Evolutionary conservation across 1,140 invertebrate genomes (phyloP).

Genomic region (Diploscapter pachys): DNA sequence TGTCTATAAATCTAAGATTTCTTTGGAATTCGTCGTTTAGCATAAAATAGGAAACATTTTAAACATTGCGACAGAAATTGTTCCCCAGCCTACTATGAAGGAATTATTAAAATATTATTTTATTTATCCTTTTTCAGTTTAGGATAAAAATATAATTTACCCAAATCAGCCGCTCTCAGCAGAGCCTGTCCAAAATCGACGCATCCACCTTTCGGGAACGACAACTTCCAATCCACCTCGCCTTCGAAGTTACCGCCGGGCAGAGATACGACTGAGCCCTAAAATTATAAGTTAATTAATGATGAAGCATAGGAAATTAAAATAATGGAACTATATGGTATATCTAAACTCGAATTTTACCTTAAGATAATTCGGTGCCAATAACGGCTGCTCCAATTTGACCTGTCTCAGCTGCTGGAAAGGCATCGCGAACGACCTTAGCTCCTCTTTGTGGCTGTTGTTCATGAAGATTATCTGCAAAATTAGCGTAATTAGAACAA

Average conservation of each 20-base stretch:
- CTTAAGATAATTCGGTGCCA: slow-evolving; percentile 93
- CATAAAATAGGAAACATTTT: too few relatives aligned
- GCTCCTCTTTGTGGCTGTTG: slow-evolving; percentile 69
- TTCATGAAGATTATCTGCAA: slow-evolving; percentile 64
- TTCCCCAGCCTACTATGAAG: too few relatives aligned
- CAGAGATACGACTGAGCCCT: slow-evolving; percentile 68
- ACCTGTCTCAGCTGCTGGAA: slow-evolving; percentile 82
- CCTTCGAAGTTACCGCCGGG: slow-evolving; percentile 88
- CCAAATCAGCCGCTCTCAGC: slow-evolving; percentile 82
- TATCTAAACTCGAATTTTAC: slow-evolving; percentile 66
- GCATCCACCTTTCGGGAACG: slow-evolving; percentile 90
- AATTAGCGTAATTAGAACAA: too few relatives aligned
- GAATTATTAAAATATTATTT: too few relatives aligned
- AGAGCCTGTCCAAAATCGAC: slow-evolving; percentile 95
- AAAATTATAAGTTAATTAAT: neutral
- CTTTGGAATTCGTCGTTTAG: too few relatives aligned
- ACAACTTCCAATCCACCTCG: slow-evolving; percentile 86
- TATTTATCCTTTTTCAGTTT: too few relatives aligned
- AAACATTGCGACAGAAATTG: too few relatives aligned
- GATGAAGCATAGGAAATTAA: too few relatives aligned
- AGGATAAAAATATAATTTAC: slow-evolving; percentile 63
- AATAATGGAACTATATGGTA: slow-evolving; percentile 28
- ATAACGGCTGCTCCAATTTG: slow-evolving; percentile 91
- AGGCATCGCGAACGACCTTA: slow-evolving; percentile 92
- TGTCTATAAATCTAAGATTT: too few relatives aligned